phyloP scores from a whole-genome alignment of 1,140 invertebrate genomes.

The Apolygus lucorum region DNA sequence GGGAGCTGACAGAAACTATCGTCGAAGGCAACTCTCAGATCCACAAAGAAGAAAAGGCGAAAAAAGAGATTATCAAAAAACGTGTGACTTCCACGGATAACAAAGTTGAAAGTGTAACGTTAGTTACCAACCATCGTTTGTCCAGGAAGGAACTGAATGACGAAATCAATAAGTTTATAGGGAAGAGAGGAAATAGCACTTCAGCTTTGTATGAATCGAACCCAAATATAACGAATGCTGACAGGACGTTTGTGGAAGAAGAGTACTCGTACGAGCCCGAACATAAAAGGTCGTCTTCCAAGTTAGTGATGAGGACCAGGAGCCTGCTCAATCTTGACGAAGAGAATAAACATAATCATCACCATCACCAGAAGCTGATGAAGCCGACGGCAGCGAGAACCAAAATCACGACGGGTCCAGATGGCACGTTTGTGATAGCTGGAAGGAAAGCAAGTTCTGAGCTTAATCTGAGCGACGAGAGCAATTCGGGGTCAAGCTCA shows the following conservation, averaged over 20 bases:
- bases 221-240: background rate
- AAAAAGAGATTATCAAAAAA: background rate
- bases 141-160: conserved; percentile 11
- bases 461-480: conserved; percentile 28
- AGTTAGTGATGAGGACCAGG: conserved; percentile 32
- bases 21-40: background rate
- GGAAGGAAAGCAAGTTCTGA: conserved; percentile 29
- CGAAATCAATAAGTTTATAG: conserved; percentile 13
- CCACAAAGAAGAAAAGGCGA: conserved; percentile 1
- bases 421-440: conserved; percentile 26
- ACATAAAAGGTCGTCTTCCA: conserved; percentile 28
- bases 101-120: background rate
- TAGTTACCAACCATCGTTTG: background rate
- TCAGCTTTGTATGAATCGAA: background rate
- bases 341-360: conserved; percentile 20
- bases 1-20: conserved; percentile 3
- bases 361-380: background rate
- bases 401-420: conserved; percentile 31
- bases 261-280: conserved; percentile 35
- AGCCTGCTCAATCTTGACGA: conserved; percentile 33
- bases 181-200: conserved; percentile 17
- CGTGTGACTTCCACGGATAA: background rate
- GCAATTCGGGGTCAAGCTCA: background rate
- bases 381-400: conserved; percentile 19
- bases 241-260: conserved; percentile 31